phyloP scores from a whole-genome alignment of 2,888 invertebrate genomes.

The Phyllotreta striolata region DNA sequence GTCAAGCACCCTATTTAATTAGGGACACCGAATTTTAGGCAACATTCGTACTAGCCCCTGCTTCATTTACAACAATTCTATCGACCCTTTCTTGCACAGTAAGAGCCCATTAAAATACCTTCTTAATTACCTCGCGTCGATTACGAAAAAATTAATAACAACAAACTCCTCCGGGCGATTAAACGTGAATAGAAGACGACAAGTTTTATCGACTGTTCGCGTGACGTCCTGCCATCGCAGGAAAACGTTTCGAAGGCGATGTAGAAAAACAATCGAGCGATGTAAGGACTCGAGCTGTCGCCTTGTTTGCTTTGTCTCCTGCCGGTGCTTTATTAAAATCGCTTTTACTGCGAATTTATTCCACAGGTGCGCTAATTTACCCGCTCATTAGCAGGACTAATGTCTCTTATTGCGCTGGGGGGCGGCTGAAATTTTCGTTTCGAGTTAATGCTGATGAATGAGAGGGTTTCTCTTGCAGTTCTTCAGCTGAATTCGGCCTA shows the following conservation, averaged over 20 bases:
- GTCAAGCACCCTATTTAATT: too few species aligned
- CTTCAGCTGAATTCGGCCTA: slow-evolving; percentile 64
- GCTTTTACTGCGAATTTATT: neutral
- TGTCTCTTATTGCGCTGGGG: too few species aligned
- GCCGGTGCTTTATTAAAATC: neutral
- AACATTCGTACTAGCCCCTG: too few species aligned
- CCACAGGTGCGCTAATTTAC: too few species aligned
- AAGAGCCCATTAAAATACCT: too few species aligned
- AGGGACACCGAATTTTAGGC: too few species aligned
- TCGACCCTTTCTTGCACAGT: too few species aligned
- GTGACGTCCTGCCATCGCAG: slow-evolving; percentile 34
- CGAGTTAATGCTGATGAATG: neutral
- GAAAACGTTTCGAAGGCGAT: slow-evolving; percentile 40
- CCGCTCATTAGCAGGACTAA: too few species aligned
- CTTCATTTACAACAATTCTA: too few species aligned
- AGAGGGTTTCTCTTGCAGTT: slow-evolving; percentile 54
- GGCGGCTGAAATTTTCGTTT: slow-evolving; percentile 2
- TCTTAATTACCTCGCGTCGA: too few species aligned
- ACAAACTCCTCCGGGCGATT: neutral
- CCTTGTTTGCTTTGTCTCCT: slow-evolving; percentile 21
- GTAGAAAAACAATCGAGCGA: slow-evolving; percentile 34
- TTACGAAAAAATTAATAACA: too few species aligned
- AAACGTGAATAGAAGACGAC: slow-evolving; percentile 8
- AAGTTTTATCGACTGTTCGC: slow-evolving; percentile 40
- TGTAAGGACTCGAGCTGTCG: slow-evolving; percentile 33